Conservation (phyloP, 2,797 vertebrate species). For the Gymnoscopelus microlampas region DNA sequence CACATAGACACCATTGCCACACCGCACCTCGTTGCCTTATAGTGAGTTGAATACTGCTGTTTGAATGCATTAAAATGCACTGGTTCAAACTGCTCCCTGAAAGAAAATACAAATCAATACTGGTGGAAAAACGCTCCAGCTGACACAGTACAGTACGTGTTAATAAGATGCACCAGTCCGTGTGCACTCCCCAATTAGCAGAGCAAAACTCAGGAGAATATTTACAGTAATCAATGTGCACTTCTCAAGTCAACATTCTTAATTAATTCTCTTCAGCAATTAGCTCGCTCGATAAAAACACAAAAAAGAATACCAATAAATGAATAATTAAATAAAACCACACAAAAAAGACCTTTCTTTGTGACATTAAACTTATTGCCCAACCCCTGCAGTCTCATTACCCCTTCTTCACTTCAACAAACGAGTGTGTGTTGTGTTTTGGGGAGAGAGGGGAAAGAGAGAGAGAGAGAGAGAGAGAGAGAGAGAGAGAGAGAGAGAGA, state of each 20-base stretch:
- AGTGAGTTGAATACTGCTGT: conserved; percentile 29
- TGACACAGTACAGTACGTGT: conserved; percentile 54
- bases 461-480: too few relatives aligned
- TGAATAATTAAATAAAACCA: conserved; percentile 21
- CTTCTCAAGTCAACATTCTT: conserved; percentile 65
- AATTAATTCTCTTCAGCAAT: conserved; percentile 73
- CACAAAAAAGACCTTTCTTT: conserved; percentile 63
- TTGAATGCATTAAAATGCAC: conserved; percentile 20
- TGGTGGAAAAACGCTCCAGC: conserved; percentile 50
- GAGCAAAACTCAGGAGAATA: conserved; percentile 66
- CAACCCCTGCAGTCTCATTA: conserved; percentile 58
- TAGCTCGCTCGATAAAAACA: conserved; percentile 48
- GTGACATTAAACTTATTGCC: conserved; percentile 64
- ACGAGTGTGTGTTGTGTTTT: conserved; percentile 53
- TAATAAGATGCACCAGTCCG: conserved; percentile 64
- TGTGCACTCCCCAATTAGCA: conserved; percentile 59
- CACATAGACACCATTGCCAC: background rate
- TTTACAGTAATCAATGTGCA: conserved; percentile 75
- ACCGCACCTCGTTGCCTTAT: background rate
- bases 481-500: too few relatives aligned
- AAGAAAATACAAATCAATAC: conserved; percentile 61
- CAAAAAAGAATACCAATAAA: conserved; percentile 24
- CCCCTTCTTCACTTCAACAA: conserved; percentile 58
- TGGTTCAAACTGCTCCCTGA: too few relatives aligned
- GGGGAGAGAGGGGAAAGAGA: conserved; percentile 24